Percentiles rank a stretch among this genome's conserved stretches.
Evolutionary conservation across 2,113 vertebrate genomes (phyloP).

Genomic region (Irena cyanogastra): DNA sequence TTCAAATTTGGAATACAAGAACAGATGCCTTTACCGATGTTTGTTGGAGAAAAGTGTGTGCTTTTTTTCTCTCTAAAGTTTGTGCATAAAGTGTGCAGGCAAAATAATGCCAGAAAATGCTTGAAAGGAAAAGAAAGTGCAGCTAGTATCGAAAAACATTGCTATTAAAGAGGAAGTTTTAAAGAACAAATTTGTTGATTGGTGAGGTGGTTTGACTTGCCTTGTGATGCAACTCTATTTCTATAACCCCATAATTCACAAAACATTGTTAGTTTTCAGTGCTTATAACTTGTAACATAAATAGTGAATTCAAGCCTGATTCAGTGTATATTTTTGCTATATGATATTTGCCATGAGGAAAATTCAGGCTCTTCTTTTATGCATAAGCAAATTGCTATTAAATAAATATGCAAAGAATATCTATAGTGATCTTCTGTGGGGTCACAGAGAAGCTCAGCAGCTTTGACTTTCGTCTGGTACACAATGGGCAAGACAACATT

Average conservation of each 20-base stretch:
- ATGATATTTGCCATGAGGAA: not conserved
- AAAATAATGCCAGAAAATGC: not conserved
- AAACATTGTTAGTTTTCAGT: not conserved
- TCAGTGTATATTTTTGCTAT: not conserved
- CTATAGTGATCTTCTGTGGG: not conserved
- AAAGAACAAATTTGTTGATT: not conserved
- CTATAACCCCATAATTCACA: not conserved
- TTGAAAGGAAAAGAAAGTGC: not conserved
- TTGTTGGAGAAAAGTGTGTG: not conserved
- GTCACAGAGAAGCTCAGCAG: not conserved
- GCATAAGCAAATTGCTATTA: not conserved
- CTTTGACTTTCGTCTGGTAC: not conserved
- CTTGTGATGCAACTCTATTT: not conserved
- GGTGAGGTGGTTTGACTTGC: not conserved
- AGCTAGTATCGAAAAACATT: not conserved
- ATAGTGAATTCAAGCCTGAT: not conserved
- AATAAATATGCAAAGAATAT: not conserved
- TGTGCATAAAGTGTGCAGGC: not conserved
- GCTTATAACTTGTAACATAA: not conserved
- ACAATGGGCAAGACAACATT: not conserved
- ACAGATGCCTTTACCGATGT: not conserved
- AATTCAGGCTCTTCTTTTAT: not conserved
- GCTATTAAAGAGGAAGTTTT: not conserved
- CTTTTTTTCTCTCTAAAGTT: not conserved
- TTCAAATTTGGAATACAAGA: not conserved